A percentile compares a stretch with the other conserved stretches of the same genome.
phyloP scores from a whole-genome alignment of 35 echinoderm and acorn worm species.

The Amphiura filiformis region DNA sequence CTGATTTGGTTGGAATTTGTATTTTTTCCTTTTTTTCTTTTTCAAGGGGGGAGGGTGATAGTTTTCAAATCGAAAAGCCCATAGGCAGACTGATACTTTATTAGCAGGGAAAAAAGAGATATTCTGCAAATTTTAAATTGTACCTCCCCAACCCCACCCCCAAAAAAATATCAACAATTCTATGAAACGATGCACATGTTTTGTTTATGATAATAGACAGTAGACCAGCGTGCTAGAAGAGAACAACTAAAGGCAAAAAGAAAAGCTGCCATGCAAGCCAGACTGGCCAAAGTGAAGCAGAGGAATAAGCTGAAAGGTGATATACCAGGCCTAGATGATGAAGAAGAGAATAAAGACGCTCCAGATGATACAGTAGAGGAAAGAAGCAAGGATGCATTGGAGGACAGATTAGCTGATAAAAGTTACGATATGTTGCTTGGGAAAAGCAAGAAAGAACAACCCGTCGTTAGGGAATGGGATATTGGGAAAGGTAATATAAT shows the following conservation, averaged over 20 bases:
- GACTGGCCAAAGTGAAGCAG: conserved; percentile 85
- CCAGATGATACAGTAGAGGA: too few species aligned
- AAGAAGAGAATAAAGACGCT: conserved; percentile 34
- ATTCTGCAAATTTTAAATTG: too few species aligned
- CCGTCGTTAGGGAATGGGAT: conserved; percentile 73
- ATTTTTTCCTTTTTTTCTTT: too few species aligned
- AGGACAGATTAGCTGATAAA: neutral
- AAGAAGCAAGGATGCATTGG: neutral
- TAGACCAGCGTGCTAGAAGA: conserved; percentile 67
- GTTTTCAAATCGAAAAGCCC: too few species aligned
- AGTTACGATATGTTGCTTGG: conserved; percentile 26
- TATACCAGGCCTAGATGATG: conserved; percentile 30
- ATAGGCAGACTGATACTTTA: too few species aligned
- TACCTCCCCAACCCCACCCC: too few species aligned
- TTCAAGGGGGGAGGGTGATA: too few species aligned
- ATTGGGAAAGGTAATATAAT: conserved; percentile 81
- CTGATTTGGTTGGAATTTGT: too few species aligned
- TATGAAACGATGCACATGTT: too few species aligned
- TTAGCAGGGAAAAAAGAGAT: too few species aligned
- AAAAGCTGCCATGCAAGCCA: conserved; percentile 78
- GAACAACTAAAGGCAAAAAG: conserved; percentile 88
- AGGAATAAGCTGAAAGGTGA: conserved; percentile 71
- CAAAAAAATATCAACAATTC: too few species aligned
- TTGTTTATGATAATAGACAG: too few species aligned
- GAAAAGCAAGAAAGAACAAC: conserved; percentile 36